Evolutionary conservation across 2,888 invertebrate species (phyloP).

Genomic region (Habrosyne pyritoides): DNA sequence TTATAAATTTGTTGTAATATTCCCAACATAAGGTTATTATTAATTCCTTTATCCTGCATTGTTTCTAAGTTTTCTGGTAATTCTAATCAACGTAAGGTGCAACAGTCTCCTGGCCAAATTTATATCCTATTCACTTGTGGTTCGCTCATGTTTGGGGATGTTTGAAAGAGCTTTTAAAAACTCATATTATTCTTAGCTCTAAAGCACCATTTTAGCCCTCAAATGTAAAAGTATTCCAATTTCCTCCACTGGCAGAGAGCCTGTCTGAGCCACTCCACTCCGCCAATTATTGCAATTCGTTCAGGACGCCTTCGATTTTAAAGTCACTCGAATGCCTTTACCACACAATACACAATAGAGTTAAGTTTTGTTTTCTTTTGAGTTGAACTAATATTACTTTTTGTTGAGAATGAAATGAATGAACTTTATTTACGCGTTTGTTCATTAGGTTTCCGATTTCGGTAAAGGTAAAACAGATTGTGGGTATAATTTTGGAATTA

Average conservation of each 20-base stretch:
- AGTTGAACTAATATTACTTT: background rate
- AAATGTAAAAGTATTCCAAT: slow-evolving; percentile 19
- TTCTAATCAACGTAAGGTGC: too few species aligned
- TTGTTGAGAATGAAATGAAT: background rate
- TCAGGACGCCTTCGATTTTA: slow-evolving; percentile 7
- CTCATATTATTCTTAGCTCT: too few species aligned
- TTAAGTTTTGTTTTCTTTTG: background rate
- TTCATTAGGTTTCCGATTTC: background rate
- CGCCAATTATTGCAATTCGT: slow-evolving; percentile 22
- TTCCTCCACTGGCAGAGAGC: slow-evolving; percentile 11
- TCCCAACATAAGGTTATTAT: too few species aligned
- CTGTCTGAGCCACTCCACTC: slow-evolving; percentile 7
- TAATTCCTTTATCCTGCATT: too few species aligned
- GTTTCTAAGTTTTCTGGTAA: too few species aligned
- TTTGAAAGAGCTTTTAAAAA: too few species aligned
- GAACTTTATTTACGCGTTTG: background rate
- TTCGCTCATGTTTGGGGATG: too few species aligned
- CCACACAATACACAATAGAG: background rate
- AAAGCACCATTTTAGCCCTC: slow-evolving; percentile 18
- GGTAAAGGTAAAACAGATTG: background rate
- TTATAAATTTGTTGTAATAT: too few species aligned
- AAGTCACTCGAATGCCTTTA: slow-evolving; percentile 1
- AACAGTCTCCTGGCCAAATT: too few species aligned
- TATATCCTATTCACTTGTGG: too few species aligned
- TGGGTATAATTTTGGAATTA: background rate